Evolutionary conservation across 2,113 vertebrate species (phyloP).

Genomic region (Vanacampus margaritifer): DNA sequence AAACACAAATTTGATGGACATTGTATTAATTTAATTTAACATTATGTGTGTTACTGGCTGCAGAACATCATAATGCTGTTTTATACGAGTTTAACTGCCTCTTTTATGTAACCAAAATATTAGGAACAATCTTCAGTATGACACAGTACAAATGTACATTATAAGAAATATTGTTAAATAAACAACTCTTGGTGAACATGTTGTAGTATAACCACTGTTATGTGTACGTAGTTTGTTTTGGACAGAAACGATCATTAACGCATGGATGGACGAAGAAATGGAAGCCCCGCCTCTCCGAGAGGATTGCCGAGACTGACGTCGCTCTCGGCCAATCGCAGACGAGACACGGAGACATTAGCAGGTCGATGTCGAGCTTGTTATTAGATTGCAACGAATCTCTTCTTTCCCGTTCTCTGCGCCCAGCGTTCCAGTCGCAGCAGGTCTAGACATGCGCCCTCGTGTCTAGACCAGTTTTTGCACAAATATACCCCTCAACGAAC

Average conservation of each 20-base stretch:
- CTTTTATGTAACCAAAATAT: too few species aligned
- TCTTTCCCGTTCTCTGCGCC: slow-evolving; percentile 25
- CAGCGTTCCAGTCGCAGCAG: background rate
- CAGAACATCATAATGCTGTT: too few species aligned
- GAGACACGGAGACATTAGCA: slow-evolving; percentile 7
- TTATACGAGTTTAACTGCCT: too few species aligned
- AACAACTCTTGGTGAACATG: too few species aligned
- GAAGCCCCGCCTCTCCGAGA: slow-evolving; percentile 18
- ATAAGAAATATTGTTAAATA: too few species aligned
- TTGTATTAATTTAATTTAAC: too few species aligned
- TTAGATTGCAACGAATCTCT: slow-evolving; percentile 50
- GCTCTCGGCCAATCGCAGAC: slow-evolving; percentile 61
- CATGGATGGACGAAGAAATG: background rate
- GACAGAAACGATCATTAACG: background rate
- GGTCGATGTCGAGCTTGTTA: slow-evolving; percentile 40
- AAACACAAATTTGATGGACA: background rate
- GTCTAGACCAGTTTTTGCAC: background rate
- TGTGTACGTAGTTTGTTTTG: background rate
- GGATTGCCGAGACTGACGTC: slow-evolving; percentile 52
- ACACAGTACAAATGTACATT: too few species aligned
- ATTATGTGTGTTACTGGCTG: too few species aligned
- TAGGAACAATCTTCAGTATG: too few species aligned
- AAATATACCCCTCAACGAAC: background rate
- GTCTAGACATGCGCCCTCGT: too few species aligned
- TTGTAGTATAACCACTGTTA: too few species aligned